Base-by-base conservation (phyloP, 2,888 invertebrate genomes). In the Augochlorella aurata region DNA sequence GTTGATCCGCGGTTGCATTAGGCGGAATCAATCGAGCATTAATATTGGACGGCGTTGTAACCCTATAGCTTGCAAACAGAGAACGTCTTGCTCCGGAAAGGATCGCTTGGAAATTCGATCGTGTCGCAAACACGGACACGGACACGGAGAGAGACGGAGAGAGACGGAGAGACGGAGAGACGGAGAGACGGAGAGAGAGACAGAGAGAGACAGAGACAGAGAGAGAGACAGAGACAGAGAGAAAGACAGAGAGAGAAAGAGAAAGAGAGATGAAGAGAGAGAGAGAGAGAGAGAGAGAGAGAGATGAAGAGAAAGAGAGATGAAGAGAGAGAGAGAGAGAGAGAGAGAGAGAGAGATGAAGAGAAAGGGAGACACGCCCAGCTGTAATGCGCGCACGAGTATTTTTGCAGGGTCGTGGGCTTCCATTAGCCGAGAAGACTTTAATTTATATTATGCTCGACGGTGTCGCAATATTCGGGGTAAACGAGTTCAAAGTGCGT, bases 1-100 rank as follows among this genome's bases (percentile, higher is more conserved):
- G 45, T 78, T 69, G 63, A 78, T 52, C 18, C 68, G 50, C 9
- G 14, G 38, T 29, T 78, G n/a, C 29, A 47, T 68, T 68, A 52
- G 52, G 14, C 38, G 66, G 58, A 66, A 71, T 61, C 66, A 58
- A 77, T 71, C 66, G 44, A 4, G 69, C 38, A 47, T 66, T 50
- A 49, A 77, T 66, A 65, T 50, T 63, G 44, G 4, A 24, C 24
- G 3, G n/a, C 18, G 63, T 0, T 12, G 65, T 65, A 65, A 65
- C 12, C 4, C 16, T 65, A 44, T n/a, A 65, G 44, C 44, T 44
- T 44, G 65, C 65, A 65, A 44, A 65, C 44, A n/a, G 9, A 10
- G n/a, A 44, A 44, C 0, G n/a, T 65, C 65, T 65, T n/a, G 12
- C 12, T n/a, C 18, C 0, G 44, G 44, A 44, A 63, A 63, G 9